Evolutionary conservation across 2,113 vertebrate genomes (phyloP).

Genomic region (Electrona antarctica): DNA sequence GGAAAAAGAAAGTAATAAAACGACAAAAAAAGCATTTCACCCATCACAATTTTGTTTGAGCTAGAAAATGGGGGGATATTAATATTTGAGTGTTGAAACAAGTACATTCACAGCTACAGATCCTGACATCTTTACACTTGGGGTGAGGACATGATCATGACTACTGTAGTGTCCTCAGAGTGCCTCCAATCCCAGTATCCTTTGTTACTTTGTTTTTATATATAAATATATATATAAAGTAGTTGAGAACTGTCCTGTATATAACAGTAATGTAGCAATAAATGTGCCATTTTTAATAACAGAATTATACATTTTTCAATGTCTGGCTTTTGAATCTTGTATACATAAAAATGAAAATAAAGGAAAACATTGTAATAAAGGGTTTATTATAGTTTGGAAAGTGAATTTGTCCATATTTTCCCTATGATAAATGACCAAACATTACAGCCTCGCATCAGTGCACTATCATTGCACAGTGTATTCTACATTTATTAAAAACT

Average conservation of each 20-base stretch:
- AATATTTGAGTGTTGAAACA: conserved; percentile 44
- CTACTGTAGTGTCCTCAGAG: conserved; percentile 81
- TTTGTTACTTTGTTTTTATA: conserved; percentile 67
- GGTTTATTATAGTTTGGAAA: conserved; percentile 66
- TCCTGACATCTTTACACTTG: conserved; percentile 56
- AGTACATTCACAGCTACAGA: conserved; percentile 59
- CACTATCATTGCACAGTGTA: neutral
- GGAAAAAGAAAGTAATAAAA: conserved; percentile 33
- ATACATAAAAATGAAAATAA: conserved; percentile 82
- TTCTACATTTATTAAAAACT: no score
- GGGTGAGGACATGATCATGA: conserved; percentile 71
- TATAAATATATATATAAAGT: conserved; percentile 83
- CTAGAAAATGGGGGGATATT: conserved; percentile 31
- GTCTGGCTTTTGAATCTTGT: conserved; percentile 87
- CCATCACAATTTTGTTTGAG: conserved; percentile 42
- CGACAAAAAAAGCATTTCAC: conserved; percentile 49
- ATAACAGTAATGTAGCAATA: conserved; percentile 98
- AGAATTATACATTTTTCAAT: conserved; percentile 84
- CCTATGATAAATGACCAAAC: neutral
- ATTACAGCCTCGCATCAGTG: neutral
- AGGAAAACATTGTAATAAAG: conserved; percentile 81
- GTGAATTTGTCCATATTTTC: conserved; percentile 62
- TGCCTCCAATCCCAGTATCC: conserved; percentile 71
- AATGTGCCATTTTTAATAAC: conserved; percentile 94
- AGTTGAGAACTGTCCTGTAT: conserved; percentile 91